Base-by-base conservation (phyloP, 1,140 invertebrate genomes). In the Hormaphis cornu region DNA sequence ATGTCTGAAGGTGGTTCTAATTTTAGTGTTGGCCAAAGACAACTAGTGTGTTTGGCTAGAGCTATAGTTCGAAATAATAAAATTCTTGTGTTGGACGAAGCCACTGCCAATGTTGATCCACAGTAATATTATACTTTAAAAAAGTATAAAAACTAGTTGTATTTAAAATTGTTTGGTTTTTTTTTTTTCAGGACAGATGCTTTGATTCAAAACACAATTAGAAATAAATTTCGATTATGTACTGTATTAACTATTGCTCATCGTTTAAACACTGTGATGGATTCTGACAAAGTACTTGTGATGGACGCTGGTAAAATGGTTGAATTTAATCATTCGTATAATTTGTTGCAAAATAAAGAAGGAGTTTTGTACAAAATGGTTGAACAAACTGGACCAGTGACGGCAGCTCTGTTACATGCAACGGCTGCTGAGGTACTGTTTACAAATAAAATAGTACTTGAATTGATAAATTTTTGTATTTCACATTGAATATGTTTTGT, bases 201-300 rank as follows among this genome's bases (percentile, higher is more conserved):
- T 79, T 83, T 84, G 44, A 89, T 83, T 73, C 85, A 83, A 78
- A 83, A 79, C 79, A 91, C 84, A 26, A 84, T 84, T 73, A 84
- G 85, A 44, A 83, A 80, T 33, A 84, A 86, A 73, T 92, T 92
- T 78, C 77, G 78, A 0, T 76, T 85, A 63, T 87, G 86, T 71
- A 93, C 90, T 0, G 86, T 93, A 16, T 78, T 93, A 9, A 92
- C 89, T 1, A 86, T 89, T 52, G 87, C 86, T 20, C 86, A 88
- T 76, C 76, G 87, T 54, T 75, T 88, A 0, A 87, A 91, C 75
- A 92, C 90, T 2, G 88, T 93, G 44, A 87, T 93, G 83, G 88
- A 93, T 75, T 87, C 83, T 72, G 86, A 87, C 74, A 81, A 83
- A 70, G 83, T 91, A 71, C 79, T 92, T 74, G 87, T 90, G 0